A percentile compares a stretch with the other conserved stretches of the same genome.
These are phyloP conservation scores for Drymonia ruficornis DNA, from an alignment of 2,888 invertebrate species.

Conservation along the genomic window DNA sequence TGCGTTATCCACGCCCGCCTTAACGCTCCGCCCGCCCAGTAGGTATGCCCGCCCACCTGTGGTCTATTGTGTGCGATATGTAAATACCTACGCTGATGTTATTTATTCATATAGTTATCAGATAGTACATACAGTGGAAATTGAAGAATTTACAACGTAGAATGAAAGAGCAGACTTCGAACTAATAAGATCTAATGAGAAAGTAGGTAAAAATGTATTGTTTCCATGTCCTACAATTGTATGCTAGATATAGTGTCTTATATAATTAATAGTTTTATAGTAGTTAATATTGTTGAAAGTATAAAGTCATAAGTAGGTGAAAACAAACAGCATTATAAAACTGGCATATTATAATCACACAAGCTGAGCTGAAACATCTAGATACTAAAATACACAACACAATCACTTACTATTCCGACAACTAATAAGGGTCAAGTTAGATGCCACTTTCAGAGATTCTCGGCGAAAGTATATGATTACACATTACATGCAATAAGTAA, in stretches of 20 bases:
- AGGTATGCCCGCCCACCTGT: constrained; percentile 75
- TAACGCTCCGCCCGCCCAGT: constrained; percentile 68
- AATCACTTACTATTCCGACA: constrained; percentile 55
- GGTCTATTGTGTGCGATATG: constrained; percentile 58
- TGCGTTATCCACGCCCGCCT: constrained; percentile 74
- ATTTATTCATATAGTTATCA: constrained; percentile 1
- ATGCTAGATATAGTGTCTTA: not conserved
- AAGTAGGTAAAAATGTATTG: no score
- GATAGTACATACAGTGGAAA: constrained; percentile 5
- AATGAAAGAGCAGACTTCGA: not conserved
- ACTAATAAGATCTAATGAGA: no score
- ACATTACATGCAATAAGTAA: constrained; percentile 39
- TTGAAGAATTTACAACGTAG: not conserved
- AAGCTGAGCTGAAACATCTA: constrained; percentile 66
- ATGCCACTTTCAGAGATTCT: constrained; percentile 52
- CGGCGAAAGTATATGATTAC: constrained; percentile 51
- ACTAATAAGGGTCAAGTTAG: constrained; percentile 39
- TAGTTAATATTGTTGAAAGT: constrained; percentile 6
- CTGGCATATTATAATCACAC: constrained; percentile 73
- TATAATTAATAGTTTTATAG: constrained; percentile 1
- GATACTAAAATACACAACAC: constrained; percentile 66
- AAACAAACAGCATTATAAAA: constrained; percentile 59
- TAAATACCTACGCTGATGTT: constrained; percentile 53
- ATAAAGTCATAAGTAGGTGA: constrained; percentile 2
- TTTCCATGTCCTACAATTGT: not conserved